Evolutionary conservation across 2,888 invertebrate species (phyloP).

Genomic region (Cantharis rustica): DNA sequence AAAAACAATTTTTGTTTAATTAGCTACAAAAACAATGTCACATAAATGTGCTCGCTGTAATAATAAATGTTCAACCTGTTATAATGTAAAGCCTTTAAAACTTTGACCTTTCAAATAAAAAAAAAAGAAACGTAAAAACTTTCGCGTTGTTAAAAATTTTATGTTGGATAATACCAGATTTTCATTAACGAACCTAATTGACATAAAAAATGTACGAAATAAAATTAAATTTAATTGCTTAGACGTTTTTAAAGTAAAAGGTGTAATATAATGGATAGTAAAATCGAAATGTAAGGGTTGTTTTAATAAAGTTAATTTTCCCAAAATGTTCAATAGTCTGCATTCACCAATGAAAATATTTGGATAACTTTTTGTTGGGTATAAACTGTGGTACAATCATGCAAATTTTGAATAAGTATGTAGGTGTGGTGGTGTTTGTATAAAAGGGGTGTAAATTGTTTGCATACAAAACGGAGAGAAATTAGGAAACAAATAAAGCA

Average conservation of each 20-base stretch:
- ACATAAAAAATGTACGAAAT: background rate
- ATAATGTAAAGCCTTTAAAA: background rate
- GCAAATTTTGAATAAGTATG: background rate
- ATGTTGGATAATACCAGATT: background rate
- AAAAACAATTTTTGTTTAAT: background rate
- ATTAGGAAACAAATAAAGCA: background rate
- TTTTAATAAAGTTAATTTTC: background rate
- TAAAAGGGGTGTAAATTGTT: background rate
- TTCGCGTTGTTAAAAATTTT: background rate
- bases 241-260: constrained; percentile 3
- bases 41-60: background rate
- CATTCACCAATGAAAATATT: background rate
- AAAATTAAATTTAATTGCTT: background rate
- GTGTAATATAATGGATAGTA: background rate
- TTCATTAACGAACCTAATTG: background rate
- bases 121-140: background rate
- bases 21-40: background rate
- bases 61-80: background rate
- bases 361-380: background rate
- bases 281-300: background rate
- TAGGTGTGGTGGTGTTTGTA: background rate
- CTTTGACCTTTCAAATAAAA: background rate
- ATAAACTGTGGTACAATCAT: background rate
- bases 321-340: background rate
- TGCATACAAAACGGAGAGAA: background rate